These are phyloP conservation scores for Spizella passerina DNA, from an alignment of 2,797 vertebrate species.

Conservation along the genomic window DNA sequence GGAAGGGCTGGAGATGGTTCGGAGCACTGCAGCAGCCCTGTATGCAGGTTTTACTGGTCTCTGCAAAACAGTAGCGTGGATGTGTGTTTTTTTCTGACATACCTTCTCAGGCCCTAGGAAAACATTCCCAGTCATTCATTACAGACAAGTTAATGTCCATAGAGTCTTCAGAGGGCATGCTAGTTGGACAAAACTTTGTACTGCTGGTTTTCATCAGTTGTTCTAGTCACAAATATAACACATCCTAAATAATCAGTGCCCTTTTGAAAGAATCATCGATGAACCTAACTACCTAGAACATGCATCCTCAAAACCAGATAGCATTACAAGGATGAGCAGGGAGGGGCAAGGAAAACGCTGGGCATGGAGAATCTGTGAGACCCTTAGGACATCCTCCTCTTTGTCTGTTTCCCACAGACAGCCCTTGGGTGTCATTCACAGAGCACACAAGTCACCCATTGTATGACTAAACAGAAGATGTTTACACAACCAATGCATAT, in stretches of 20 bases:
- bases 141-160: neutral
- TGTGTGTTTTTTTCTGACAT: neutral
- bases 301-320: neutral
- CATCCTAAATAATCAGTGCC: neutral
- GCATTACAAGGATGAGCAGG: neutral
- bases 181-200: neutral
- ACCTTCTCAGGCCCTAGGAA: neutral
- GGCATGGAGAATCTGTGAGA: neutral
- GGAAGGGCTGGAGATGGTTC: slow-evolving; percentile 94
- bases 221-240: neutral
- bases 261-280: neutral
- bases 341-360: neutral
- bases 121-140: neutral
- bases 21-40: slow-evolving; percentile 95
- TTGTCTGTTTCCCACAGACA: neutral
- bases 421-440: neutral
- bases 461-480: neutral
- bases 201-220: neutral
- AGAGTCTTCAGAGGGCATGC: neutral
- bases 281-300: neutral
- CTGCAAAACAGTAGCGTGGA: neutral
- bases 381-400: neutral
- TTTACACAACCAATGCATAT: neutral
- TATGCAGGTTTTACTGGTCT: slow-evolving; percentile 70
- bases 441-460: neutral